phyloP scores from a whole-genome alignment of 2,888 invertebrate genomes.

The Cephus runcator region DNA sequence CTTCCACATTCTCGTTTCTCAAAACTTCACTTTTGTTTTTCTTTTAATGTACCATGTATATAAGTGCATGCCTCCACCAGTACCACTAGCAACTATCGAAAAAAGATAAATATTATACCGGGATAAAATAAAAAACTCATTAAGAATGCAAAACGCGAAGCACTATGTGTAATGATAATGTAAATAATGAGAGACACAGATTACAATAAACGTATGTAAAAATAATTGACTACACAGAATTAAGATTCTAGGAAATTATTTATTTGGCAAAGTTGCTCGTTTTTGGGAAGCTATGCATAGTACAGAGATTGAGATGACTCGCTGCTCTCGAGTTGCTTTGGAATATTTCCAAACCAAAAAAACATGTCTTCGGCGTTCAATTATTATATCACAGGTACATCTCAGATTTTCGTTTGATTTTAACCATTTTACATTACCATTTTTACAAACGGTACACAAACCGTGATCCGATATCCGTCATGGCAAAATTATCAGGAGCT shows the following conservation, averaged over 20 bases:
- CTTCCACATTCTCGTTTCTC: constrained; percentile 6
- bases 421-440: neutral
- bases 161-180: constrained; percentile 55
- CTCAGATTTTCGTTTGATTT: neutral
- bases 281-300: neutral
- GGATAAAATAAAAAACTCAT: constrained; percentile 20
- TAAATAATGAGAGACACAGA: constrained; percentile 56
- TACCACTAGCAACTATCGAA: constrained; percentile 9
- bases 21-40: constrained; percentile 1
- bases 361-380: neutral
- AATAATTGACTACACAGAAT: neutral
- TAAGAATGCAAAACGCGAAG: constrained; percentile 33
- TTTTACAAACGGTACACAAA: neutral
- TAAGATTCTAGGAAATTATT: neutral
- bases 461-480: constrained; percentile 11
- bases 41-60: constrained; percentile 17
- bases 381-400: neutral
- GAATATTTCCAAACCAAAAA: neutral
- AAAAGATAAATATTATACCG: constrained; percentile 33
- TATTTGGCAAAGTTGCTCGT: neutral
- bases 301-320: neutral
- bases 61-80: constrained; percentile 19
- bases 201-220: constrained; percentile 14
- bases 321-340: neutral
- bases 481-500: constrained; percentile 29